Percentiles rank a stretch among this genome's conserved stretches.
Evolutionary conservation across 2,888 invertebrate genomes (phyloP).

Genomic region (Gastrophysa polygoni): DNA sequence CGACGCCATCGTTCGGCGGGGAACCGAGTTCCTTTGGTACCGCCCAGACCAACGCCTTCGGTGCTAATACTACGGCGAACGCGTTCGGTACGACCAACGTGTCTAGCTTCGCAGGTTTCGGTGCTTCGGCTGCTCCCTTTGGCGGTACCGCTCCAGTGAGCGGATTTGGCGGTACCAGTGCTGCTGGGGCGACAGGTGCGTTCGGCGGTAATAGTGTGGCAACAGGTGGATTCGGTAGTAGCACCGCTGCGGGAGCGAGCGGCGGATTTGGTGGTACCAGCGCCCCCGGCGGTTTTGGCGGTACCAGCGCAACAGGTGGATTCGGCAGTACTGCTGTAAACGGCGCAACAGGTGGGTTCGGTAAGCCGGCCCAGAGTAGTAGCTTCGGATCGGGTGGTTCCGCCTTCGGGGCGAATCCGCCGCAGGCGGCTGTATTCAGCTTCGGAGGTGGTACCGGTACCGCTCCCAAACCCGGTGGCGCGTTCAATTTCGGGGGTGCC

Average conservation of each 20-base stretch:
- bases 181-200: neutral
- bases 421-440: constrained; percentile 21
- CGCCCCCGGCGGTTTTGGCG: constrained; percentile 12
- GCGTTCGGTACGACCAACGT: constrained; percentile 17
- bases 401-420: constrained; percentile 16
- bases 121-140: constrained; percentile 6
- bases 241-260: neutral
- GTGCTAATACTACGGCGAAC: constrained; percentile 43
- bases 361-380: neutral
- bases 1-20: neutral
- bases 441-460: constrained; percentile 23
- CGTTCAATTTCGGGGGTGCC: constrained; percentile 32
- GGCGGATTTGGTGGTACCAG: constrained; percentile 8
- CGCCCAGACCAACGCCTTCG: constrained; percentile 29
- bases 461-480: constrained; percentile 25
- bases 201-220: neutral
- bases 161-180: neutral
- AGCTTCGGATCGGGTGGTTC: constrained; percentile 14
- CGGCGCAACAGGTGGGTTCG: too few relatives aligned
- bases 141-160: neutral
- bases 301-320: neutral
- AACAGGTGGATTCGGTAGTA: neutral
- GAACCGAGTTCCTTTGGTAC: constrained; percentile 4
- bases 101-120: constrained; percentile 16
- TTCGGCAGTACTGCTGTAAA: neutral